phyloP scores from a whole-genome alignment of 2,113 vertebrate species.

The Tylochromis polylepis region DNA sequence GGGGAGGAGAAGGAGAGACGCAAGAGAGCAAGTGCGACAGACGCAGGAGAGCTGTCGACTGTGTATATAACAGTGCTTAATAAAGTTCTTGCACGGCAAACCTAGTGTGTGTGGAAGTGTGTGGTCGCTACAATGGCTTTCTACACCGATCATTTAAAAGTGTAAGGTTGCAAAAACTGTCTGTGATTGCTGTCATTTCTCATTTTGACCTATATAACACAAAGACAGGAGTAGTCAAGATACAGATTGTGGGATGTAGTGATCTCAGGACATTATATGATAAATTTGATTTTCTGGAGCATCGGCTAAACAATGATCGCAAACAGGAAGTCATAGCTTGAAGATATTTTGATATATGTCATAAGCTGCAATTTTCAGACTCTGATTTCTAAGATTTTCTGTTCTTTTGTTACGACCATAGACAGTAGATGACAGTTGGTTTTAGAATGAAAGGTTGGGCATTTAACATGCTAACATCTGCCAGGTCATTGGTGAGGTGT shows the following conservation, averaged over 20 bases:
- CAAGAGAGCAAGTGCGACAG: too few relatives aligned
- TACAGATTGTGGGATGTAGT: background rate
- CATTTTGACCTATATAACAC: background rate
- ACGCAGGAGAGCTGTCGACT: too few relatives aligned
- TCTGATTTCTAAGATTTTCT: background rate
- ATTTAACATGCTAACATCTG: background rate
- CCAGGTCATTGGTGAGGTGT: rapidly evolving
- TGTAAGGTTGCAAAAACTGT: background rate
- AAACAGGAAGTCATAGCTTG: background rate
- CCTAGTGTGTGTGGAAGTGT: too few relatives aligned
- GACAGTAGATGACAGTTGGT: background rate
- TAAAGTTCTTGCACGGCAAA: too few relatives aligned
- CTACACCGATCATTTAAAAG: background rate
- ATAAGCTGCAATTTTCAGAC: background rate
- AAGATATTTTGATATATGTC: background rate
- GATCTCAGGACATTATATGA: background rate
- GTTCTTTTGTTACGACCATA: background rate
- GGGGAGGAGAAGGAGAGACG: too few relatives aligned
- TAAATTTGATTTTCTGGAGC: rapidly evolving
- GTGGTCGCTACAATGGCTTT: too few relatives aligned
- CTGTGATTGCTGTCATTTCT: background rate
- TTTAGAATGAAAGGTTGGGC: background rate
- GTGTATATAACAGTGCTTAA: too few relatives aligned
- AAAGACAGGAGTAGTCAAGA: background rate
- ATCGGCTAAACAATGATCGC: background rate